Base-by-base conservation (phyloP, 2,113 vertebrate genomes). In the Motacilla tschutschensis region DNA sequence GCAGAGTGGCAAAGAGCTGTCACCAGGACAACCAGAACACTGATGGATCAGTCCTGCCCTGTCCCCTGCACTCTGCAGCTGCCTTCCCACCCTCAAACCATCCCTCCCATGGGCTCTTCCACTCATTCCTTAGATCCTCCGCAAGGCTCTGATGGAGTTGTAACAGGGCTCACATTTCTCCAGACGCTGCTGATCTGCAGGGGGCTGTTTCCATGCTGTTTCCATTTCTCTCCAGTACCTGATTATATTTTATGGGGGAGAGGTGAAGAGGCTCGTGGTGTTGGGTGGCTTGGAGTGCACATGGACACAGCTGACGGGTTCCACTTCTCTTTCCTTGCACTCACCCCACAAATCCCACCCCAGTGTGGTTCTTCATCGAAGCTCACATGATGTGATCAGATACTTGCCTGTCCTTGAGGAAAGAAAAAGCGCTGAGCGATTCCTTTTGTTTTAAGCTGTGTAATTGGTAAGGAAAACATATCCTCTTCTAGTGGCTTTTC, bases 381-480 rank as follows among this genome's bases (percentile, higher is more conserved):
- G 43, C 12, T 4, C 12, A 4, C 48, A 15, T 1, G 1, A 19
- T 40, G 64, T 5, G 33, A 77, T 77, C 50, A 0, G 2, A 71
- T 78, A 24, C 38, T 18, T 6, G n/a, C 5, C 79, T 47, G 8
- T 82, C 47, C 79, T 76, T 53, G 36, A 38, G 41, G 11, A 17
- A 8, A 19, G 38, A 12, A 50, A 63, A 53, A 19, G 43, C 74
- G 59, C 62, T 58, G 81, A 87, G 91, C 79, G 72, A 67, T 74
- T 82, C 55, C 58, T 93, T 94, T 90, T 81, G 87, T 38, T 89
- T 91, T 85, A 87, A 83, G 87, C 86, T 85, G 85, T 53, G 38
- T 88, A 75, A 89, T 82, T 47, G 72, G 83, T 89, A 79, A 93
- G 71, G 83, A 76, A 96, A 92, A 95, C n/a, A 91, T 69, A 93